Conservation (phyloP, 2,888 invertebrate genomes). For the Metallyticus violacea region DNA sequence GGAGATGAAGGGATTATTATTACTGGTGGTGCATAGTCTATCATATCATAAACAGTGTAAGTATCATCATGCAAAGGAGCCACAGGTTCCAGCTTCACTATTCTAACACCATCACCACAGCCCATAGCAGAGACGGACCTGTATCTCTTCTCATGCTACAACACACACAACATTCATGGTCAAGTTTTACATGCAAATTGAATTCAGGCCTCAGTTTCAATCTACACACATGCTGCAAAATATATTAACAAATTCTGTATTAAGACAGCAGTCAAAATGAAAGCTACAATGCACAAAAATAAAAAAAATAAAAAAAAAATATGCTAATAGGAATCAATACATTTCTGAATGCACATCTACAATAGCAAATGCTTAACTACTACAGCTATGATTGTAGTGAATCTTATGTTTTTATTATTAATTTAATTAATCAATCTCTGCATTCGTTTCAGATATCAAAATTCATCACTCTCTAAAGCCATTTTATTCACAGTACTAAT, state of each 20-base stretch:
- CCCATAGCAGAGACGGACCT: background rate
- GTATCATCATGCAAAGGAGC: slow-evolving; percentile 12
- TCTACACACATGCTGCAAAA: background rate
- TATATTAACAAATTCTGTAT: background rate
- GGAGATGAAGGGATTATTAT: background rate
- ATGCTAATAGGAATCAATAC: no score
- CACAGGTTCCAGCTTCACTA: slow-evolving; percentile 14
- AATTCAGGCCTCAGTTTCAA: background rate
- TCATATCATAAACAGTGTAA: background rate
- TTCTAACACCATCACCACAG: slow-evolving; percentile 7
- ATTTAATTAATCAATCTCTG: no score
- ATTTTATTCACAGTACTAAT: no score
- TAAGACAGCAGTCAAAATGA: background rate
- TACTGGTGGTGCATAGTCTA: background rate
- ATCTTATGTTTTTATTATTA: no score
- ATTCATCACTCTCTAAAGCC: no score
- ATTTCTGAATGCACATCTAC: no score
- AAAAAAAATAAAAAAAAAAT: no score
- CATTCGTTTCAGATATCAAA: no score
- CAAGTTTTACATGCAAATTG: background rate
- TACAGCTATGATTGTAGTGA: no score
- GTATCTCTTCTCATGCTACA: slow-evolving; percentile 2
- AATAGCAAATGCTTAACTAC: no score
- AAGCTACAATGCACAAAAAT: background rate
- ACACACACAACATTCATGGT: background rate